Conservation (phyloP, 2,113 vertebrate genomes). For the Orycteropus afer region DNA sequence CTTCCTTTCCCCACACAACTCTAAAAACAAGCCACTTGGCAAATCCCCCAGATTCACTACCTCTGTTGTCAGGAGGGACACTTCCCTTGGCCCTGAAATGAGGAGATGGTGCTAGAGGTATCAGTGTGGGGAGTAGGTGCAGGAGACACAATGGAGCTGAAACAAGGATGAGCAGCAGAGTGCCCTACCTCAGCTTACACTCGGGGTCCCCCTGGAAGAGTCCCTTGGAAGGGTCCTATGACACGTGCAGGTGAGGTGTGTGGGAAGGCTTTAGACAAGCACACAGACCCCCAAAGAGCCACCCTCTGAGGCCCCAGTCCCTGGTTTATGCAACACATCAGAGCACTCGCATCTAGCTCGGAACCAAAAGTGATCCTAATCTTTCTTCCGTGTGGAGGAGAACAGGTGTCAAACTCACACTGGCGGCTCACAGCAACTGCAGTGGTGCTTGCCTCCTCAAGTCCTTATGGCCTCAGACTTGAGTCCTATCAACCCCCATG, state of each 20-base stretch:
- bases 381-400: background rate
- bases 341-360: background rate
- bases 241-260: background rate
- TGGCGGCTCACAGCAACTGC: background rate
- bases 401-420: background rate
- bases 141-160: background rate
- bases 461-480: background rate
- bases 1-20: background rate
- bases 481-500: background rate
- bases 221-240: no score
- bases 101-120: background rate
- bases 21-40: background rate
- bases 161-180: background rate
- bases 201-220: background rate
- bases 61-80: background rate
- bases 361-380: background rate
- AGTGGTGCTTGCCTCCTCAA: background rate
- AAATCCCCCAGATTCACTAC: background rate
- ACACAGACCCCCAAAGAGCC: background rate
- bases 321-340: background rate
- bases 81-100: background rate
- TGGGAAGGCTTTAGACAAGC: background rate
- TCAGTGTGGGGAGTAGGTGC: accelerated
- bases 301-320: no score
- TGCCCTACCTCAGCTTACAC: background rate